These are phyloP conservation scores for Acomys russatus DNA, from an alignment of 2,797 vertebrate genomes.

Conservation along the genomic window DNA sequence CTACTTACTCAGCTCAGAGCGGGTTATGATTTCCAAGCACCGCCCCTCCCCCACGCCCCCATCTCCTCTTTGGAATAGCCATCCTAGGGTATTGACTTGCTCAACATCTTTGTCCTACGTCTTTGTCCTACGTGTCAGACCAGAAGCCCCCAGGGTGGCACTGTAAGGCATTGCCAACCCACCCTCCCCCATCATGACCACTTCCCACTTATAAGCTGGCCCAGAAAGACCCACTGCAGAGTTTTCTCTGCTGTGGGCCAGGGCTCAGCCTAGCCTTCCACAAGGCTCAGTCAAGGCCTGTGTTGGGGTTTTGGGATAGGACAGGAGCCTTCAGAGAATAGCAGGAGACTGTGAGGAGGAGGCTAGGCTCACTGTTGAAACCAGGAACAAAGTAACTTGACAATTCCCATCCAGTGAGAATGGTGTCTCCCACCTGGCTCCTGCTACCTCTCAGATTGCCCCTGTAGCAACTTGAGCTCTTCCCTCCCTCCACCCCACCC, in stretches of 20 bases:
- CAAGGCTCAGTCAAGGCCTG: not conserved
- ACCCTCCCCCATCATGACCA: not conserved
- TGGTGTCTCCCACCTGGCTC: not conserved
- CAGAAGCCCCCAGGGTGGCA: not conserved
- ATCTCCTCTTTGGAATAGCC: not conserved
- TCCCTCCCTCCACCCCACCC: not conserved
- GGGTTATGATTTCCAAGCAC: not conserved
- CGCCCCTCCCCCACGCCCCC: too few relatives aligned
- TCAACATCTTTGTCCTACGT: too few relatives aligned
- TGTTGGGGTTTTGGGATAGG: not conserved
- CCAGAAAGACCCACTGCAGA: not conserved
- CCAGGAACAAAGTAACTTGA: not conserved
- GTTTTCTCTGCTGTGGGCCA: not conserved
- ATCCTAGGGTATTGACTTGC: not conserved
- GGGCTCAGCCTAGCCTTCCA: not conserved
- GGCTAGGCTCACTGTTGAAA: not conserved
- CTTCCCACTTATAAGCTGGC: not conserved
- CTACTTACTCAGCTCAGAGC: conserved; percentile 21
- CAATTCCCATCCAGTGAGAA: not conserved
- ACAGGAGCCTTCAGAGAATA: not conserved
- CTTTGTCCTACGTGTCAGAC: not conserved
- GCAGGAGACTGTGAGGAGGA: not conserved
- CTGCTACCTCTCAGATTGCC: not conserved
- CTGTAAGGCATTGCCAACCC: not conserved
- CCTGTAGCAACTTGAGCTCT: not conserved